Evolutionary conservation across 2,888 invertebrate genomes (phyloP), one percentile per base, ranked within the genome.

Genomic region (Heliconius sara): DNA sequence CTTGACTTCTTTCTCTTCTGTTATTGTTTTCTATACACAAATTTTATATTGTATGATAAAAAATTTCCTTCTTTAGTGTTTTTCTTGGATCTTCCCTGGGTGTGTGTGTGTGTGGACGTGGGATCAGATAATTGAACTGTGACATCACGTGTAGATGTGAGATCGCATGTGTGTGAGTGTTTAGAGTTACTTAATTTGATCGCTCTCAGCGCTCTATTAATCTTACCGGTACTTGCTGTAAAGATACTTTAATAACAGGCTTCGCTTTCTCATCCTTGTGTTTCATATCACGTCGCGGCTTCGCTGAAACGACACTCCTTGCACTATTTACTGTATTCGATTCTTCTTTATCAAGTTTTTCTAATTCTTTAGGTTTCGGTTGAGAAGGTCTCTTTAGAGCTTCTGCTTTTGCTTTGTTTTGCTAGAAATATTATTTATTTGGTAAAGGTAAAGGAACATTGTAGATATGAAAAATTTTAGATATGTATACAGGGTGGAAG

Each of bases 361-460:
- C 94, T 1, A 80, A 85, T 22, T 91, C 92, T 82, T 92, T 93
- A 0, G 86, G 63, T 79, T 92, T 92, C 0, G 90, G 89, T 81
- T 88, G 93, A 12, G 96, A 91, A 12, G 95, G 92, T 84, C 95
- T 93, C 84, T 93, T 96, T 0, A 96, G 89, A 6, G 96, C 96
- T 88, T 96, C 96, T 9, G 95, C 91, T 90, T 96, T 96, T 7
- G 95, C 96, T 89, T 96, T 96, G 1, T 94, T 90, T 89, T 95
- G 92, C 92, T 93, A 47, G 9, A 79, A 79, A 39, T 52, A 70
- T 10, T 6, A 57, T 22, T 67, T 27, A 22, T 19, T 22, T 52
- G 12, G 43, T 43, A 43, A 43, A 43, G 13, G 43, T 43, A 43
- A 13, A 43, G 43, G 13, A 13, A 43, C 43, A n/a, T n/a, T n/a